Percentiles rank a stretch among this genome's conserved stretches.
These are phyloP conservation scores for Chloebia gouldiae DNA, from an alignment of 2,113 vertebrate species.

Conservation along the genomic window DNA sequence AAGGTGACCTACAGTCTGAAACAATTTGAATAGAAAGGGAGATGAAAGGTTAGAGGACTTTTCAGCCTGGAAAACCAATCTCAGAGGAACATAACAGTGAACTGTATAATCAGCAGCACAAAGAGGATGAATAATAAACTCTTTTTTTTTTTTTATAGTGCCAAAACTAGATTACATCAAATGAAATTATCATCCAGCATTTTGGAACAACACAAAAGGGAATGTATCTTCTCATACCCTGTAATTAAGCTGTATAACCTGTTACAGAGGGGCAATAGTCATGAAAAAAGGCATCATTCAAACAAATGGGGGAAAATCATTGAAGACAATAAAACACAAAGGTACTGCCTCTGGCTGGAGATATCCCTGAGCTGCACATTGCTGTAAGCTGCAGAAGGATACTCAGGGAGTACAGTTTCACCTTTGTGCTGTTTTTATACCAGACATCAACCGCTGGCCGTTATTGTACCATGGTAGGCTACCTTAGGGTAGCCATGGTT, in stretches of 20 bases:
- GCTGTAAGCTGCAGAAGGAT: background rate
- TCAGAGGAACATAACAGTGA: background rate
- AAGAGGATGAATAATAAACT: background rate
- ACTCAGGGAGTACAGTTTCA: background rate
- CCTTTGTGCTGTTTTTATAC: accelerated
- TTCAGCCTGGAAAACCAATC: conserved; percentile 7
- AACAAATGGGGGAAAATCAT: background rate
- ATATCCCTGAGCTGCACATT: background rate
- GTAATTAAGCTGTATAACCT: background rate
- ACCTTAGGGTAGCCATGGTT: background rate
- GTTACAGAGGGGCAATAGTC: background rate
- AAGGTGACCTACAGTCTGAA: background rate
- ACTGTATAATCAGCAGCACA: background rate
- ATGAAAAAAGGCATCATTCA: background rate
- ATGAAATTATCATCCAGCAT: background rate
- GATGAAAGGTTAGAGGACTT: background rate
- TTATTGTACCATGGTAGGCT: background rate
- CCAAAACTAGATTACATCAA: background rate
- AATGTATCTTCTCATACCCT: background rate
- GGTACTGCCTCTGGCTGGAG: background rate
- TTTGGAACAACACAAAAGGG: background rate
- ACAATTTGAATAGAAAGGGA: background rate
- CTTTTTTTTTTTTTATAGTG: background rate
- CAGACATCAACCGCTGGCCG: background rate
- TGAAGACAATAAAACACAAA: background rate